Conservation (phyloP, 2,888 invertebrate species). For the Theretra japonica region DNA sequence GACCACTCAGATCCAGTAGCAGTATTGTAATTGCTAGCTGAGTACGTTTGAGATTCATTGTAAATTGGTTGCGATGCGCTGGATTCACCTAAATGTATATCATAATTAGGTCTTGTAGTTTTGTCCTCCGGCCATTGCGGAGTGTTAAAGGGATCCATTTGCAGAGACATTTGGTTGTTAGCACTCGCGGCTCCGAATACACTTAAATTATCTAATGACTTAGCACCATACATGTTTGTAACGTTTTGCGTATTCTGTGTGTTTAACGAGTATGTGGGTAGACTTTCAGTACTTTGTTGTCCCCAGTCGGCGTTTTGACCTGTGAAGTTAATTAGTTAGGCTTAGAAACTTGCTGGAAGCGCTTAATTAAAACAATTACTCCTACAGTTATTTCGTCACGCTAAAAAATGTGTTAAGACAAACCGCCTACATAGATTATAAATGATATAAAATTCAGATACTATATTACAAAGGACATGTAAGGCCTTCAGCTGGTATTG, state of each 20-base stretch:
- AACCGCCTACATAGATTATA: no score
- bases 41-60: conserved; percentile 68
- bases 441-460: no score
- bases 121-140: conserved; percentile 62
- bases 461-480: no score
- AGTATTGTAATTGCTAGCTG: conserved; percentile 50
- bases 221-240: conserved; percentile 69
- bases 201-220: conserved; percentile 72
- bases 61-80: conserved; percentile 38
- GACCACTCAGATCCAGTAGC: conserved; percentile 43
- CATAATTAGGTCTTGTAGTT: conserved; percentile 46
- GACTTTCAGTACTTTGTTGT: conserved; percentile 72
- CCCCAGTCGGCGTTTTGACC: conserved; percentile 69
- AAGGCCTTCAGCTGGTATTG: no score
- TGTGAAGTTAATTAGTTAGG: conserved; percentile 46
- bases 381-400: no score
- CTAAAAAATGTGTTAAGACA: no score
- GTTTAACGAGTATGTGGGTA: conserved; percentile 60
- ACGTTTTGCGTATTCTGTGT: conserved; percentile 48
- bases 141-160: conserved; percentile 72
- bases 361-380: no score
- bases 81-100: conserved; percentile 49
- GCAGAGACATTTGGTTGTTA: conserved; percentile 37
- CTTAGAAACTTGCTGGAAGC: no score
- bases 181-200: conserved; percentile 39